Conservation (phyloP, 1,140 invertebrate species). For the Brachionus sp. region DNA sequence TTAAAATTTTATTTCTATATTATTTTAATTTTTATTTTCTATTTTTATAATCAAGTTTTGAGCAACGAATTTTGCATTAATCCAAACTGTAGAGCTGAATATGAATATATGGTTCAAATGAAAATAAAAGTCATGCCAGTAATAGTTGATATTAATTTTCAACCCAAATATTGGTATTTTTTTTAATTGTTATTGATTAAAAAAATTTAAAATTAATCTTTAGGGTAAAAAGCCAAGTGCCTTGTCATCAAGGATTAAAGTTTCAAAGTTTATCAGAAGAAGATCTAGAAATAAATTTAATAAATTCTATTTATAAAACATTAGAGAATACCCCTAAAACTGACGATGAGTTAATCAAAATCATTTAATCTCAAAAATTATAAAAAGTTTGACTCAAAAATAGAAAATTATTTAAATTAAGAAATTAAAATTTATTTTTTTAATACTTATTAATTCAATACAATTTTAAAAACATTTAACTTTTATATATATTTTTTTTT, state of each 20-base stretch:
- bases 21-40: not conserved
- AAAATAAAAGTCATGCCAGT: not conserved
- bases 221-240: not conserved
- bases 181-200: not conserved
- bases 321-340: not conserved
- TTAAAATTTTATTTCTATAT: not conserved
- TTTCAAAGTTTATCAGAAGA: not conserved
- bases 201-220: not conserved
- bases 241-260: not conserved
- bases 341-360: not conserved
- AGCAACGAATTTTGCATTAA: not conserved
- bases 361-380: no score
- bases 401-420: no score
- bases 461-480: no score
- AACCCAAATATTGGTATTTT: not conserved
- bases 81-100: constrained; percentile 3
- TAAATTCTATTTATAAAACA: not conserved
- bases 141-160: not conserved
- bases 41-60: not conserved
- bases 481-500: no score
- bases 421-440: no score
- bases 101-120: not conserved
- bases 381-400: not conserved
- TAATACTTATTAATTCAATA: no score
- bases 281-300: not conserved